Percentiles rank a stretch among this genome's conserved stretches.
phyloP scores from a whole-genome alignment of 2,113 vertebrate species.

The Balaeniceps rex region DNA sequence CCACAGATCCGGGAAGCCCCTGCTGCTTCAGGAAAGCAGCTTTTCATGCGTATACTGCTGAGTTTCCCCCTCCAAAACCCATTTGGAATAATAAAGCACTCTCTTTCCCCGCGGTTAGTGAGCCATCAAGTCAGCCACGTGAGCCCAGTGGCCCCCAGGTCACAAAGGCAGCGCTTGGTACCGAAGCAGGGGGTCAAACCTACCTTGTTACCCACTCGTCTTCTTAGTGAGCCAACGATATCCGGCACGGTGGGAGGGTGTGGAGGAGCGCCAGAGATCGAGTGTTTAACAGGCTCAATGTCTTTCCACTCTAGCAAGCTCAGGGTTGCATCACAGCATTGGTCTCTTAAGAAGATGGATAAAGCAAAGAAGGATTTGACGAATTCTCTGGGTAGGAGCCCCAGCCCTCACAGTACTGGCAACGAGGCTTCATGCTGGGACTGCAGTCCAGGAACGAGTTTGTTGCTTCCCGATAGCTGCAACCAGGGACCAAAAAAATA shows the following conservation, averaged over 20 bases:
- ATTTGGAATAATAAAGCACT: background rate
- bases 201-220: background rate
- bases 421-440: background rate
- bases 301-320: background rate
- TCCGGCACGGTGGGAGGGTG: background rate
- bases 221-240: background rate
- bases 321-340: background rate
- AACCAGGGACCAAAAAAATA: constrained; percentile 6
- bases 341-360: constrained; percentile 33
- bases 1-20: background rate
- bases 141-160: background rate
- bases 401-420: background rate
- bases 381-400: background rate
- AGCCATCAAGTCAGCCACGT: background rate
- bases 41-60: background rate
- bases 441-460: background rate
- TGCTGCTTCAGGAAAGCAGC: background rate
- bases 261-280: background rate
- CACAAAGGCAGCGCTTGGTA: background rate
- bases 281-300: background rate
- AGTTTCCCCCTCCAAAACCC: background rate
- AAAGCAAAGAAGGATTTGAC: background rate
- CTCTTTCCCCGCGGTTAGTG: background rate
- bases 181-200: background rate
- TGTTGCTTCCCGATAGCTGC: background rate